Evolutionary conservation across 1,140 invertebrate genomes (phyloP).

Genomic region (Brachionus asplanchnoidis): DNA sequence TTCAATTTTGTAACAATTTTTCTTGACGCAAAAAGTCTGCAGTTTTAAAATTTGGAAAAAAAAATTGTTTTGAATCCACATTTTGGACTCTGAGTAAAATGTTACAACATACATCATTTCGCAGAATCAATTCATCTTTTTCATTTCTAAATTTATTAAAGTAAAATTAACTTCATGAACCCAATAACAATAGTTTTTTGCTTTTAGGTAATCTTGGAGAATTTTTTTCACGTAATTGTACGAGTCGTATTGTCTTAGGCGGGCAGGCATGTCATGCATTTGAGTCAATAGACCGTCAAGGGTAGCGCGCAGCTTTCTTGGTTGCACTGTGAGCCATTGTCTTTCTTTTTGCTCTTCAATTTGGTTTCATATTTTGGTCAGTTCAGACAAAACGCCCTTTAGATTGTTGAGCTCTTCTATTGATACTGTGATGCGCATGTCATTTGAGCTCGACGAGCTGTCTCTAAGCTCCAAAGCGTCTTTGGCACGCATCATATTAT

Average conservation of each 20-base stretch:
- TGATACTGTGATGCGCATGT: conserved; percentile 84
- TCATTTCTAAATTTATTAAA: no score
- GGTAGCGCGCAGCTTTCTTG: conserved; percentile 86
- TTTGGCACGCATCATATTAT: conserved; percentile 95
- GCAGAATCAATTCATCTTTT: no score
- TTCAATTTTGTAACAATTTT: no score
- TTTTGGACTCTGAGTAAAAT: no score
- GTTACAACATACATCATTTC: no score
- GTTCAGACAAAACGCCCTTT: conserved; percentile 80
- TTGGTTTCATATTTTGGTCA: conserved; percentile 90
- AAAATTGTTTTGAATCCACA: no score
- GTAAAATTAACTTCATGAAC: no score
- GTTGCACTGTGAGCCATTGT: conserved; percentile 95
- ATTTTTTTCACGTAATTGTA: conserved; percentile 95
- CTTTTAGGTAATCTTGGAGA: conserved; percentile 90
- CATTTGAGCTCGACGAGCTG: conserved; percentile 55
- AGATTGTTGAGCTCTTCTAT: conserved; percentile 71
- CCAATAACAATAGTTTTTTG: conserved; percentile 63
- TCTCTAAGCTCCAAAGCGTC: conserved; percentile 94
- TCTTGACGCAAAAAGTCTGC: no score
- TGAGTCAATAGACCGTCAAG: conserved; percentile 85
- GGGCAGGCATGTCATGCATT: conserved; percentile 88
- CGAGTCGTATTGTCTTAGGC: conserved; percentile 89
- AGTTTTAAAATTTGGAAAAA: no score
- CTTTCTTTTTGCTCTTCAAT: conserved; percentile 96